Evolutionary conservation across 2,888 invertebrate genomes (phyloP).

Genomic region (Cephus nigrinus): DNA sequence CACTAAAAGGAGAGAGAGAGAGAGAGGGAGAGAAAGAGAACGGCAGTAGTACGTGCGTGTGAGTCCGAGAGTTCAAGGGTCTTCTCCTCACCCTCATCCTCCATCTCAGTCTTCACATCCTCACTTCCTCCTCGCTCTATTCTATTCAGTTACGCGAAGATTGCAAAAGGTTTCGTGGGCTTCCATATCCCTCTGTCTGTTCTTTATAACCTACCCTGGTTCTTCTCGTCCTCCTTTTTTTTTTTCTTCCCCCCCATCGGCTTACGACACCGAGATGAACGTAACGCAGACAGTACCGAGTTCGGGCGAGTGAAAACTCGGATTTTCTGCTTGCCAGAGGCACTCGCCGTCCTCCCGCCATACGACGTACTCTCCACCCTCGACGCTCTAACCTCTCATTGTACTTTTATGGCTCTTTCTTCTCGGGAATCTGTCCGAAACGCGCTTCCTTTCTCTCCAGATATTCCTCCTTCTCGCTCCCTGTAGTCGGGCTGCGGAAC

Average conservation of each 20-base stretch:
- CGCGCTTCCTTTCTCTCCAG: not conserved
- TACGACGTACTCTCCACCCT: not conserved
- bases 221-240: conserved; percentile 31
- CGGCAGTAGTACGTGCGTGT: not conserved
- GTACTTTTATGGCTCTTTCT: conserved; percentile 5
- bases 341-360: not conserved
- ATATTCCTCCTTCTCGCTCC: not conserved
- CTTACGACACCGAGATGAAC: not conserved
- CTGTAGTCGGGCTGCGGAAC: not conserved
- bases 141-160: conserved; percentile 6
- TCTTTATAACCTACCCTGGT: conserved; percentile 11
- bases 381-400: conserved; percentile 3
- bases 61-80: conserved; percentile 6
- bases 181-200: conserved; percentile 5
- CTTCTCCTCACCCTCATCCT: conserved; percentile 6
- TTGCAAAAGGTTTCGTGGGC: conserved; percentile 24
- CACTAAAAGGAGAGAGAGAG: not conserved
- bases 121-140: conserved; percentile 2
- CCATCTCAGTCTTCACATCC: not conserved
- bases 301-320: conserved; percentile 5
- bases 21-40: not conserved
- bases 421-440: conserved; percentile 4
- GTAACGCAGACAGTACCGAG: conserved; percentile 1
- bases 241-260: not conserved
- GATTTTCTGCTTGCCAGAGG: conserved; percentile 7